Evolutionary conservation across 2,888 invertebrate genomes (phyloP), one percentile per base, ranked within the genome.

Genomic region (Luperina nickerlii): DNA sequence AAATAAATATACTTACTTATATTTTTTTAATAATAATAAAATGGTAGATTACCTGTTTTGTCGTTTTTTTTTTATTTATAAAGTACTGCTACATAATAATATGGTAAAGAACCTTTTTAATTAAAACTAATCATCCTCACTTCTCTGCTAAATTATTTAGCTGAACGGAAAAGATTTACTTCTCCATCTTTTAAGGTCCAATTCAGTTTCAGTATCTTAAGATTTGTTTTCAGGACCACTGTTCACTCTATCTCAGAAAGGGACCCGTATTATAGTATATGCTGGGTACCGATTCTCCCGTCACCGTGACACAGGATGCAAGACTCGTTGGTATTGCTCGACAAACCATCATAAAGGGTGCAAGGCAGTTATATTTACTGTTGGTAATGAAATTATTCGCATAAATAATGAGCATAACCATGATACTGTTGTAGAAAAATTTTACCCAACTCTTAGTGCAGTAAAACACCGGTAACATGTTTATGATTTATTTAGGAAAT

Each of bases 281-380:
- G 76, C 67, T 57, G 86, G 84, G 2, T 77, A 77, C 70, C 68
- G 78, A 32, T 86, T 75, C 27, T n/a, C 42, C 1, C 76, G 65
- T 0, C 86, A 86, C 42, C 20, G 67, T 1, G 66, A 27, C 6
- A 27, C 32, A 0, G 92, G 92, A 0, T 7, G 45, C 15, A 94
- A 91, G 71, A 92, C 89, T 0, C 82, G 94, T 0, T 94, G 94
- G 94, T 87, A 88, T 75, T 94, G 94, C 76, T 87, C 90, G 0
- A 89, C 92, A 0, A 90, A 92, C 71, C 90, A 91, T 51, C 89
- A 75, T n/a, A 85, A 38, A 15, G 90, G 92, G 0, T 95, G 95
- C 78, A 87, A 78, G 1, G 94, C 94, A 0, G 80, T 83, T 8
- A 57, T 94, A 9, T 78, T 86, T 63, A 94, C 93, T 0, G 20